A percentile compares a stretch with the other conserved stretches of the same genome.
These are phyloP conservation scores for Rosalia funebris DNA, from an alignment of 2,888 invertebrate genomes.

Conservation along the genomic window DNA sequence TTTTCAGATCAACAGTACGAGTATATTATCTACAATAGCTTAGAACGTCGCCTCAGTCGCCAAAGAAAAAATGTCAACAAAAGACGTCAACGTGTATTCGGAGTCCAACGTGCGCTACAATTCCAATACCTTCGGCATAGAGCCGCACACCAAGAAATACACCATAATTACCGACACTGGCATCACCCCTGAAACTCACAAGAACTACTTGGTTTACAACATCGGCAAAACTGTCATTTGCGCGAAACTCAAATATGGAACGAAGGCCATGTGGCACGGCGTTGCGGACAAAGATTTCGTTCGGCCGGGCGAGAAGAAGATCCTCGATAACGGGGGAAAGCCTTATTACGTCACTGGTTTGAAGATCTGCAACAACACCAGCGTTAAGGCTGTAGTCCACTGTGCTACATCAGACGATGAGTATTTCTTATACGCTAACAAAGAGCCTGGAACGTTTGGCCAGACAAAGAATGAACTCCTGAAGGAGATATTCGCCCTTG, in stretches of 20 bases:
- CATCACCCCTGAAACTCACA: slow-evolving; percentile 2
- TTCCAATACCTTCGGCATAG: slow-evolving; percentile 2
- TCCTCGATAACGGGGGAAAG: slow-evolving; percentile 12
- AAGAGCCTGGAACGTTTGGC: neutral
- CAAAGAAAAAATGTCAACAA: no score
- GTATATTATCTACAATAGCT: no score
- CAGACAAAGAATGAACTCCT: neutral
- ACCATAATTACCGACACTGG: neutral
- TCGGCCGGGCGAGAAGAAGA: slow-evolving; percentile 21
- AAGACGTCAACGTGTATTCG: neutral
- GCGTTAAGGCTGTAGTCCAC: slow-evolving; percentile 20
- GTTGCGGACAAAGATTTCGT: neutral
- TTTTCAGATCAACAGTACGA: no score
- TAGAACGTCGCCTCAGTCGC: no score
- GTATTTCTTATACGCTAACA: neutral
- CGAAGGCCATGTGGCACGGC: slow-evolving; percentile 10
- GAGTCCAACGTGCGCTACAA: neutral
- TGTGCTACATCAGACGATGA: neutral
- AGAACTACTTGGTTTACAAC: slow-evolving; percentile 20
- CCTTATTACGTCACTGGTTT: slow-evolving; percentile 21
- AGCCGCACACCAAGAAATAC: neutral
- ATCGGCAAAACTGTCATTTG: slow-evolving; percentile 20
- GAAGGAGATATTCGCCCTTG: neutral
- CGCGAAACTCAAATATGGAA: slow-evolving; percentile 21
- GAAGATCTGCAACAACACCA: slow-evolving; percentile 17